Evolutionary conservation across 2,113 vertebrate species (phyloP).

Genomic region (Haemorhous mexicanus): DNA sequence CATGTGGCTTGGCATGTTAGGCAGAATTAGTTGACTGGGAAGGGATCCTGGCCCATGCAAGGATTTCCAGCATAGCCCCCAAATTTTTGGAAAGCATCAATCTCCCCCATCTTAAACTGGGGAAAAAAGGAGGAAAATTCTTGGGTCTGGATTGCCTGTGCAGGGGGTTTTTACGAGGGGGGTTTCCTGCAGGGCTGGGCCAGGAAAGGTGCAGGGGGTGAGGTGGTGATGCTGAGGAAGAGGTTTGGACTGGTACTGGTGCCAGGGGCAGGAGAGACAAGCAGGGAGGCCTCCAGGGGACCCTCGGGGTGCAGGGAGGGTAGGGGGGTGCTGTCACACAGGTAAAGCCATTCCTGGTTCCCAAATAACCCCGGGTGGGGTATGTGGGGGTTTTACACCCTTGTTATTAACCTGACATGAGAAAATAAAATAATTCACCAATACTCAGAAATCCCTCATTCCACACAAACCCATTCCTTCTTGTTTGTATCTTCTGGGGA

Average conservation of each 20-base stretch:
- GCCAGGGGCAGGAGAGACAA: neutral
- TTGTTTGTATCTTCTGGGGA: neutral
- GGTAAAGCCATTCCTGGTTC: neutral
- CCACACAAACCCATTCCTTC: no score
- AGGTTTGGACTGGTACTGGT: neutral
- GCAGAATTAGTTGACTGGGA: neutral
- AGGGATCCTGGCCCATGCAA: neutral
- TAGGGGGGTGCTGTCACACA: neutral
- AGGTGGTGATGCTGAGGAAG: neutral
- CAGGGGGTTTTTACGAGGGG: neutral
- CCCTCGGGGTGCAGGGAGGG: neutral
- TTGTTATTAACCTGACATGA: neutral
- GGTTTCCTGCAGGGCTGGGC: neutral
- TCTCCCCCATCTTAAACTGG: neutral
- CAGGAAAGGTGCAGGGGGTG: neutral
- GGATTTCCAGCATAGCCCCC: neutral
- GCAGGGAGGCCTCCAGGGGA: neutral
- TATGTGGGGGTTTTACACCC: neutral
- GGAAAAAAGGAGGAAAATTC: neutral
- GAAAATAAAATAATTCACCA: rapidly evolving
- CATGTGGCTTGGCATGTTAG: rapidly evolving
- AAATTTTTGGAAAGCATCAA: neutral
- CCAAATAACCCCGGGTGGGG: neutral
- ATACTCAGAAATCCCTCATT: neutral
- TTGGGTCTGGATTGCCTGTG: rapidly evolving